phyloP scores from a whole-genome alignment of 2,888 invertebrate genomes.

The Cotesia congregata region DNA sequence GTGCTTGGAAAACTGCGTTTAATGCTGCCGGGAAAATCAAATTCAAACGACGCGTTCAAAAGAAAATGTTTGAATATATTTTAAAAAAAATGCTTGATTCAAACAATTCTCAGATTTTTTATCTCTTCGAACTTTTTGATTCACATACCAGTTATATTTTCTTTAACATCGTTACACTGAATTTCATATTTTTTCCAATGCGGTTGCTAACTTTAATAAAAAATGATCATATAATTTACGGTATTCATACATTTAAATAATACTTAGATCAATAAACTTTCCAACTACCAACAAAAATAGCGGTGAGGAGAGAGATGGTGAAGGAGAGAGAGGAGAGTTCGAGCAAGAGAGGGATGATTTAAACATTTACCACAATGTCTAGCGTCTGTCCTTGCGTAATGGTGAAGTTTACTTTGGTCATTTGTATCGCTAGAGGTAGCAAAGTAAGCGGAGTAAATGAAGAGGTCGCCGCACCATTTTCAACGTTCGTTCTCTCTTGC shows the following conservation, averaged over 20 bases:
- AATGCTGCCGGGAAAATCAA: no score
- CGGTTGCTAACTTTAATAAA: not conserved
- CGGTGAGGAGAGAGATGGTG: not conserved
- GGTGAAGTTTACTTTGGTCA: constrained; percentile 69
- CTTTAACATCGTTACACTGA: no score
- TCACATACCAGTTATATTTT: no score
- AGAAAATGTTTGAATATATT: no score
- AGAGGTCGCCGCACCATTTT: constrained; percentile 27
- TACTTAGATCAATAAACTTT: constrained; percentile 8
- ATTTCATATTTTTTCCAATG: not conserved
- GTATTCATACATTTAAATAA: not conserved
- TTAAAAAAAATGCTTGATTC: no score
- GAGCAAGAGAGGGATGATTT: constrained; percentile 27
- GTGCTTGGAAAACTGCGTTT: no score
- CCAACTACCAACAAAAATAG: not conserved
- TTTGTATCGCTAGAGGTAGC: constrained; percentile 59
- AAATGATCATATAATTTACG: no score
- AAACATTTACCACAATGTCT: constrained; percentile 53
- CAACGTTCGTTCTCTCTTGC: constrained; percentile 15
- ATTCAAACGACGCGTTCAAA: no score
- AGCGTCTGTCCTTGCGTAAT: constrained; percentile 56
- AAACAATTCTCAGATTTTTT: no score
- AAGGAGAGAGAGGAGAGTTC: constrained; percentile 7
- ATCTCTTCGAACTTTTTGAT: no score
- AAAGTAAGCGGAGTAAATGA: constrained; percentile 21